These are phyloP conservation scores for Pangasius djambal DNA, from an alignment of 2,797 vertebrate species.

Conservation along the genomic window DNA sequence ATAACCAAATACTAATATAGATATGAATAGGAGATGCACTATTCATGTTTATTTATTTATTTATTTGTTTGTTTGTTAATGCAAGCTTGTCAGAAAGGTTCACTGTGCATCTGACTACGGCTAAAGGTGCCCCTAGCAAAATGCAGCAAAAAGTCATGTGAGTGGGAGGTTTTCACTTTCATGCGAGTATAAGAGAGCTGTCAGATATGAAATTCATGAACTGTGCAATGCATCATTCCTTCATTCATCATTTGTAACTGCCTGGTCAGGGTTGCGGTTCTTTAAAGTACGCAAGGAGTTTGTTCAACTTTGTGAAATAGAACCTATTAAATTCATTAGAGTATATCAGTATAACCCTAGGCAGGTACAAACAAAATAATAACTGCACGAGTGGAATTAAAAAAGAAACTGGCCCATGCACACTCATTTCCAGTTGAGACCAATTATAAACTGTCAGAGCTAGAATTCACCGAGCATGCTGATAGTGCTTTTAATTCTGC, in stretches of 20 bases:
- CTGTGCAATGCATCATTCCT: neutral
- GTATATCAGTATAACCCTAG: neutral
- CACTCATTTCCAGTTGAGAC: neutral
- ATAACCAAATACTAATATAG: neutral
- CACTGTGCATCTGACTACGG: neutral
- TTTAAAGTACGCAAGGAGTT: neutral
- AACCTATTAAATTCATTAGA: neutral
- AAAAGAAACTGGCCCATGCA: neutral
- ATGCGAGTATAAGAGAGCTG: neutral
- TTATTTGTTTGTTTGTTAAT: neutral
- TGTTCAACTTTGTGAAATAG: neutral
- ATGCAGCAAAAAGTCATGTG: neutral
- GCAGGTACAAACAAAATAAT: neutral
- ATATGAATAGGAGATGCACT: neutral
- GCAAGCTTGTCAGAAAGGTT: neutral
- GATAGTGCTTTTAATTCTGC: neutral
- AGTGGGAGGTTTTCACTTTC: neutral
- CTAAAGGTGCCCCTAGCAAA: neutral
- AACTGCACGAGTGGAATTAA: neutral
- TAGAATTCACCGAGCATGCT: neutral
- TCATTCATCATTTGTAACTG: slow-evolving; percentile 1
- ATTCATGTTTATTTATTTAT: neutral
- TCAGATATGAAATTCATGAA: neutral
- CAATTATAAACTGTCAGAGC: neutral
- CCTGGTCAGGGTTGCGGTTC: neutral